Base-by-base conservation (phyloP, 2,797 vertebrate species). In the Steatocranus sp. region DNA sequence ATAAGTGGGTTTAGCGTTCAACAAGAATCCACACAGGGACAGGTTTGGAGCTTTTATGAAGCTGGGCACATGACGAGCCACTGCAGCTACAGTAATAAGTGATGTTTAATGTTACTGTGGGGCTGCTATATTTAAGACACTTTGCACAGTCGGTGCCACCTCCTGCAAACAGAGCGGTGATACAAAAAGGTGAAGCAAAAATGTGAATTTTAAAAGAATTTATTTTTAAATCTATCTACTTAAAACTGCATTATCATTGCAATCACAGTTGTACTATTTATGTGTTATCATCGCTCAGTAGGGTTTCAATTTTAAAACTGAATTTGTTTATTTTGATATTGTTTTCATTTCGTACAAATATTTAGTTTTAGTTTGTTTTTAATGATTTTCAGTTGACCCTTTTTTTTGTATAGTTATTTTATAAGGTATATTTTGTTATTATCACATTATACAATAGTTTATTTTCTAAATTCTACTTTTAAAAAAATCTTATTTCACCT, bases 1-100 rank as follows among this genome's bases (percentile, higher is more conserved):
- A 18, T 95, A 95, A 96, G 88, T 88, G 79, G 92, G 93, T 95
- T 96, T 92, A 70, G 36, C 38, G 6, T 80, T 94, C 90, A 93
- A 93, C 87, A 86, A 3, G 81, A 90, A 88, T 87, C 87, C 82
- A 83, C 91, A 91, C 48, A 61, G 83, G 90, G 79, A 84, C 81
- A 83, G 36, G 87, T 89, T 63, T 79, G 92, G 82, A 86, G 88
- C 78, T 41, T 87, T 88, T 79, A 58, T 27, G 48, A 77, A 82
- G 78, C 86, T 49, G 14, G 74, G 78, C 87, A 90, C 83, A 84
- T 68, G 83, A 89, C 7, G 74, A 82, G 83, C 56, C 49, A 51
- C 8, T 12, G 48, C 74, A 78, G 83, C 81, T 81, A 73, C 43
- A n/a, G 41, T 18, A 83, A 90, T 92, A 91, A 90, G 87, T 89